A percentile compares a stretch with the other conserved stretches of the same genome.
phyloP scores from a whole-genome alignment of 30 jellyfish, hydroid and myxozoan species.

The Aurelia coerulea region DNA sequence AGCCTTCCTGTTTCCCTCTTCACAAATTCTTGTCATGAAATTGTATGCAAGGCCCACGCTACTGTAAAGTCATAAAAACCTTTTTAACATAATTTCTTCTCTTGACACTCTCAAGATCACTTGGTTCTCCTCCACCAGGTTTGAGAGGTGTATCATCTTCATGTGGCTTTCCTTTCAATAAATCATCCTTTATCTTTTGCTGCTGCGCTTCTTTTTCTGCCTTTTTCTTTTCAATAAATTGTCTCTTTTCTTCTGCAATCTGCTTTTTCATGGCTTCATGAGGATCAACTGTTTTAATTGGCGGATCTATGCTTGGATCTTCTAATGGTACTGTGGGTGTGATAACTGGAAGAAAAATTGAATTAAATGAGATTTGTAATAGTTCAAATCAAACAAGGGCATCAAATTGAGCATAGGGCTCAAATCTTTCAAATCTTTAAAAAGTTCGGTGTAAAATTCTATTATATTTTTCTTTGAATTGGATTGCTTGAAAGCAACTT shows the following conservation, averaged over 20 bases:
- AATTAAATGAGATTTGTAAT: no score
- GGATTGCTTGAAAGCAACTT: no score
- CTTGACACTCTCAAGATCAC: constrained; percentile 78
- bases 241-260: constrained; percentile 77
- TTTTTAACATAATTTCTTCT: constrained; percentile 80
- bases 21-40: no score
- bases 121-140: constrained; percentile 97
- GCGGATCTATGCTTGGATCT: constrained; percentile 70
- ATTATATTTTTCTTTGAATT: no score
- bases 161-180: constrained; percentile 86
- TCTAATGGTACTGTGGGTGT: constrained; percentile 38
- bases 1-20: no score
- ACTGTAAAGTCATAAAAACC: constrained; percentile 26
- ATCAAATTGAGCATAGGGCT: no score
- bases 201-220: constrained; percentile 76
- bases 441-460: no score
- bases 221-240: constrained; percentile 80
- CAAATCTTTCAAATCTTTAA: no score
- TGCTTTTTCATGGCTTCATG: constrained; percentile 76
- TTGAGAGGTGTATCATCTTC: constrained; percentile 54
- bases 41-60: no score
- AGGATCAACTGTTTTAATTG: constrained; percentile 4
- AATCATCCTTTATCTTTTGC: constrained; percentile 68
- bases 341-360: no score
- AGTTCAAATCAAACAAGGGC: no score